These are phyloP conservation scores for Charina bottae DNA, from an alignment of 2,113 vertebrate species.

Conservation along the genomic window DNA sequence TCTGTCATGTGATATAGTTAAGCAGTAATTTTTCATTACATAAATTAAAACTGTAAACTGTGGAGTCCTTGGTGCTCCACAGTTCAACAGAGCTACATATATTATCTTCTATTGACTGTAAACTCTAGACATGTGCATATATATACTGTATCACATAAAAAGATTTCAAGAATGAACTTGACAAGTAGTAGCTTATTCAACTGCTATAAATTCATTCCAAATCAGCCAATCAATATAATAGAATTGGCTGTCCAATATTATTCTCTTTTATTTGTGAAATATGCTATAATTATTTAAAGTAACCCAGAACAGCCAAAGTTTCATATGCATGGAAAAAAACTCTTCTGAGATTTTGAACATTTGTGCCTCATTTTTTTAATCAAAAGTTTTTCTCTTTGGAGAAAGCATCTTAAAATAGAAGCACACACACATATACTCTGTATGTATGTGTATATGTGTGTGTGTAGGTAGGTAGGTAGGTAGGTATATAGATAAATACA, in stretches of 20 bases:
- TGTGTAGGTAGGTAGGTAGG: no score
- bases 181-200: conserved; percentile 11
- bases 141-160: conserved; percentile 27
- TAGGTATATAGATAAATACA: not conserved
- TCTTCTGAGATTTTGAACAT: not conserved
- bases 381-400: not conserved
- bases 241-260: conserved; percentile 13
- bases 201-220: not conserved
- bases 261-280: conserved; percentile 10
- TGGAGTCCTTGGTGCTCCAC: not conserved
- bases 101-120: not conserved
- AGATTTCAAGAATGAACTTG: conserved; percentile 43
- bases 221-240: conserved; percentile 13
- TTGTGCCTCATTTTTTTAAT: not conserved
- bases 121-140: not conserved
- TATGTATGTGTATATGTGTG: no score
- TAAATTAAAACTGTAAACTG: conserved; percentile 38
- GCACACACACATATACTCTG: not conserved
- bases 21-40: conserved; percentile 21
- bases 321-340: not conserved
- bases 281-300: not conserved
- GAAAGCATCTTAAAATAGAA: conserved; percentile 12
- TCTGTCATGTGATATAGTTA: conserved; percentile 30
- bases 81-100: not conserved
- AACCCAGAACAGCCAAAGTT: not conserved